phyloP scores from a whole-genome alignment of 2,797 vertebrate genomes.

The Linurgus olivaceus region DNA sequence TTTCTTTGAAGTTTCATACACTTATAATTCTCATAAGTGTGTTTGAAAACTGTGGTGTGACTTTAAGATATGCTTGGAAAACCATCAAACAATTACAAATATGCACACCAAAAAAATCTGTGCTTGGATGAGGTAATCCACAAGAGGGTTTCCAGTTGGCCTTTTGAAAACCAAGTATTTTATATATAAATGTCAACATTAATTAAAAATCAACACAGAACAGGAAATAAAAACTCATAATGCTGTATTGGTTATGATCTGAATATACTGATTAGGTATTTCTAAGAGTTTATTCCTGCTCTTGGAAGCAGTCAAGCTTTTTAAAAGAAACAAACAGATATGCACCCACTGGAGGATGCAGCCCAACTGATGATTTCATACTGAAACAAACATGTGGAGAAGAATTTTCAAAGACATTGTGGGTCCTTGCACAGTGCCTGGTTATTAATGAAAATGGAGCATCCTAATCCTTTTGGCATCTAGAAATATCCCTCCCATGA shows the following conservation, averaged over 20 bases:
- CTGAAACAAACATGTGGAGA: rapidly evolving
- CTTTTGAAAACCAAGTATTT: slow-evolving; percentile 44
- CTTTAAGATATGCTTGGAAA: slow-evolving; percentile 47
- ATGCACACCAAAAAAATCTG: slow-evolving; percentile 20
- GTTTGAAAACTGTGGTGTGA: not conserved
- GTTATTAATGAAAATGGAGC: not conserved
- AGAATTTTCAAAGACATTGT: not conserved
- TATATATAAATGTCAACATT: slow-evolving; percentile 33
- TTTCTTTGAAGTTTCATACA: not conserved
- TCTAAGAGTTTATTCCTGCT: not conserved
- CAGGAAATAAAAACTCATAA: not conserved
- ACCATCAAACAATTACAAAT: slow-evolving; percentile 55
- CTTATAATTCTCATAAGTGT: not conserved
- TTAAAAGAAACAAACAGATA: not conserved
- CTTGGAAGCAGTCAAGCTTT: not conserved
- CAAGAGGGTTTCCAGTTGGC: slow-evolving; percentile 53
- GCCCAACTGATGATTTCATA: slow-evolving; percentile 10
- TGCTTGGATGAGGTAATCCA: slow-evolving; percentile 57
- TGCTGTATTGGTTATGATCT: not conserved
- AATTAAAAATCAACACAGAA: slow-evolving; percentile 59
- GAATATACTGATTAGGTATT: not conserved
- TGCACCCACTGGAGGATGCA: not conserved
- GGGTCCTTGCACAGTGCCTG: not conserved
- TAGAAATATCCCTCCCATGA: not conserved
- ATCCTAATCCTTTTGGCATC: not conserved